These are phyloP conservation scores for Tringa solitaria DNA, from an alignment of 2,113 vertebrate species.

Conservation along the genomic window DNA sequence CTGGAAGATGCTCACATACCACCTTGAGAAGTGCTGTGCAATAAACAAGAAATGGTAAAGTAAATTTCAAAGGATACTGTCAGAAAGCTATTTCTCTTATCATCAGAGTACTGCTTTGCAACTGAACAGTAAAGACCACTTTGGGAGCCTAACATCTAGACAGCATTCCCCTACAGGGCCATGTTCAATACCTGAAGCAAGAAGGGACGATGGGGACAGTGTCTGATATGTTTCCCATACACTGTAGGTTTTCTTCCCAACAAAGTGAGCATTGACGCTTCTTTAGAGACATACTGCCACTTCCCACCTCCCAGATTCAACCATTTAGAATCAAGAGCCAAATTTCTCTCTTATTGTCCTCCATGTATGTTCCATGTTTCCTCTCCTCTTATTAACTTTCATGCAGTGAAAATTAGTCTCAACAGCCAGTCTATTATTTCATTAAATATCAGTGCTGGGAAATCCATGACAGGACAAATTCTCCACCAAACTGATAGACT, in stretches of 20 bases:
- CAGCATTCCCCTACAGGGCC: not conserved
- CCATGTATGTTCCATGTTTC: not conserved
- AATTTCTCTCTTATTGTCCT: not conserved
- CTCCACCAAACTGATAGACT: not conserved
- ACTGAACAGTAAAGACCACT: not conserved
- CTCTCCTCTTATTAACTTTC: not conserved
- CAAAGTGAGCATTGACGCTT: not conserved
- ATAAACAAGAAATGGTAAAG: not conserved
- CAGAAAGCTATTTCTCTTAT: not conserved
- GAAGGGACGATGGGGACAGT: not conserved
- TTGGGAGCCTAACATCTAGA: not conserved
- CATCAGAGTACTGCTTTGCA: not conserved
- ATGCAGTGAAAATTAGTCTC: not conserved
- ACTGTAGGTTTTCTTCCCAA: not conserved
- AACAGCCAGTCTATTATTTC: not conserved
- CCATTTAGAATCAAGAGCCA: not conserved
- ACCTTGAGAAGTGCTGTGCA: not conserved
- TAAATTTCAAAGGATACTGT: not conserved
- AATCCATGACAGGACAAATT: not conserved
- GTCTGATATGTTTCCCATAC: not conserved
- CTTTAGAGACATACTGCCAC: not conserved
- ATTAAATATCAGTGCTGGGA: not conserved
- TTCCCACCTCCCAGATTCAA: not conserved
- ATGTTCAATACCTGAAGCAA: not conserved
- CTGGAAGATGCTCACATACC: not conserved